These are phyloP conservation scores for Stenichneumon culpator DNA, from an alignment of 2,888 invertebrate genomes.

Conservation along the genomic window DNA sequence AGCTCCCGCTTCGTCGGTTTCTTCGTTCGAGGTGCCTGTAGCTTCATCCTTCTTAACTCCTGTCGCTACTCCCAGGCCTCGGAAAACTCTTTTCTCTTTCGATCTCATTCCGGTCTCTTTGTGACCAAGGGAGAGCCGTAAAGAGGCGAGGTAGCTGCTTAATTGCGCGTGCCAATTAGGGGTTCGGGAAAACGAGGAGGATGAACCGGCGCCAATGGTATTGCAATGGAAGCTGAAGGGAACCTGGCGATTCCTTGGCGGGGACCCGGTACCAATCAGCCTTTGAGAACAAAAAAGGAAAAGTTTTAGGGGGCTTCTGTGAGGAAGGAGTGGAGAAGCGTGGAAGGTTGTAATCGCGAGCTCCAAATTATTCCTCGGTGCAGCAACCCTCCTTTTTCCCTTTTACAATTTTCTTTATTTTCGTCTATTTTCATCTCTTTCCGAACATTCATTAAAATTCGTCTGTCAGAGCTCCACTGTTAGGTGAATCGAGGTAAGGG, in stretches of 20 bases:
- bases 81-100: constrained; percentile 56
- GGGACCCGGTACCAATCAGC: constrained; percentile 63
- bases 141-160: constrained; percentile 71
- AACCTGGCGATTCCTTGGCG: constrained; percentile 36
- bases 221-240: constrained; percentile 46
- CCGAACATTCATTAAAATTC: constrained; percentile 63
- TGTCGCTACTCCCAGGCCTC: constrained; percentile 33
- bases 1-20: constrained; percentile 58
- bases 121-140: constrained; percentile 57
- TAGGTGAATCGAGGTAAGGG: background rate
- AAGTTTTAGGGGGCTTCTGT: constrained; percentile 15
- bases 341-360: constrained; percentile 58
- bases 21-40: constrained; percentile 57
- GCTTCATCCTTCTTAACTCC: constrained; percentile 10
- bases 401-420: constrained; percentile 6
- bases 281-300: constrained; percentile 63
- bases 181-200: constrained; percentile 64
- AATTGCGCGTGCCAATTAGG: constrained; percentile 77
- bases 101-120: constrained; percentile 48
- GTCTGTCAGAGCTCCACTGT: constrained; percentile 34
- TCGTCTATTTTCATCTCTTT: constrained; percentile 20
- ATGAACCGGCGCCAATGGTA: constrained; percentile 47
- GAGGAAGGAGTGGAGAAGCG: constrained; percentile 11
- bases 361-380: constrained; percentile 61
- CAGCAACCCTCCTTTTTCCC: constrained; percentile 15